Base-by-base conservation (phyloP, 2,888 invertebrate genomes). In the Chrysotoxum bicinctum region DNA sequence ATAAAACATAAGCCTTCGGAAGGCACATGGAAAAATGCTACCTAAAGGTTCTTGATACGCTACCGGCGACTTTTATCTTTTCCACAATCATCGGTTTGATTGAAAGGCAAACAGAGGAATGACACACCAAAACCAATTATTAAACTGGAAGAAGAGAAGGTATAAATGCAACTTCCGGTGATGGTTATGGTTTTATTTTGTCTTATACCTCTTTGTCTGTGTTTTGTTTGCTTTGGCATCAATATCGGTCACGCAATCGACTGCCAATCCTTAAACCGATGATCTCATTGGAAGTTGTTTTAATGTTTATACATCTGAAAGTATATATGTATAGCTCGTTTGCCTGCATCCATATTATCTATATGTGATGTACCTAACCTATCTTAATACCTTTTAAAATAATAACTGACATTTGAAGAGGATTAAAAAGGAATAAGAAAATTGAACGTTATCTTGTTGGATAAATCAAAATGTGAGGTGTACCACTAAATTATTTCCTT, bases 221-320 rank as follows among this genome's bases (percentile, higher is more conserved):
- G 72, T 45, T 84, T 72, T 80, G 72, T 80, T 84, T 80, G 52
- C 26, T 52, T 52, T 80, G 21, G 80, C 75, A 84, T 75, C 84
- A 72, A 84, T 84, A 84, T 84, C 84, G 80, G 80, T 75, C 80
- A 84, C 80, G 80, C 69, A 84, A 84, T 75, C 75, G 26, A 79
- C 58, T 58, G 84, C 80, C 84, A 84, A 84, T 80, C 84, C 84
- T 72, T 80, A 72, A 80, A 80, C 40, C 54, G 84, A 84, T 84
- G 72, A 80, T 72, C 80, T 75, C 84, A 84, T 80, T 84, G 50
- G 66, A 68, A 62, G 70, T 72, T 58, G 66, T 66, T 66, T 50
- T 6, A 21, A 21, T 66, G 50, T 48, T 48, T 64, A 26, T 62
- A 16, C 16, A n/a, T n/a, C n/a, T n/a, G n/a, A n/a, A n/a, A n/a